phyloP scores from a whole-genome alignment of 2,113 vertebrate species.

The Bambusicola thoracicus region DNA sequence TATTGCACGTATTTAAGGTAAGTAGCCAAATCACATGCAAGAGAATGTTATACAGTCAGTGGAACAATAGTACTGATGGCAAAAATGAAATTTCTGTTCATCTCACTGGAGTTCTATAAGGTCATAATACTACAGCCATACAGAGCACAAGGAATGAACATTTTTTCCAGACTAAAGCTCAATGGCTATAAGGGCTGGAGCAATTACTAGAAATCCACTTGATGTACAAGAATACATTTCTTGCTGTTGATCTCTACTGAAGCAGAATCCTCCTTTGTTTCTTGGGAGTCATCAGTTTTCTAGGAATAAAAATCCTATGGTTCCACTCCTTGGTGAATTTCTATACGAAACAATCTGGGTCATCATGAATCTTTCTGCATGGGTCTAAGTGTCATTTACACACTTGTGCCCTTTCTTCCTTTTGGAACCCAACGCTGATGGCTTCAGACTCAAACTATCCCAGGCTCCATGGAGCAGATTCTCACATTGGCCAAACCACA shows the following conservation, averaged over 20 bases:
- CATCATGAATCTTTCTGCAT: background rate
- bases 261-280: background rate
- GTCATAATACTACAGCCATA: background rate
- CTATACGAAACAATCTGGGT: accelerated
- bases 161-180: background rate
- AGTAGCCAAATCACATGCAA: background rate
- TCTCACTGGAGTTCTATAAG: background rate
- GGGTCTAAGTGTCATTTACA: background rate
- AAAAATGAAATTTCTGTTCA: background rate
- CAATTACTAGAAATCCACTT: background rate
- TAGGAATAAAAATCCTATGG: background rate
- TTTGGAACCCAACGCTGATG: background rate
- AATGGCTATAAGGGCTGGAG: background rate
- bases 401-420: background rate
- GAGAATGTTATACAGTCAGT: background rate
- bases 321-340: background rate
- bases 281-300: background rate
- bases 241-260: background rate
- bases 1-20: background rate
- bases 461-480: background rate
- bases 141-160: background rate
- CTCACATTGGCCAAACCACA: background rate
- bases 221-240: background rate
- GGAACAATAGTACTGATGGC: background rate
- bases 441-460: background rate